A percentile compares a stretch with the other conserved stretches of the same genome.
These are phyloP conservation scores for Chrysolophus pictus DNA, from an alignment of 2,797 vertebrate species.

Conservation along the genomic window DNA sequence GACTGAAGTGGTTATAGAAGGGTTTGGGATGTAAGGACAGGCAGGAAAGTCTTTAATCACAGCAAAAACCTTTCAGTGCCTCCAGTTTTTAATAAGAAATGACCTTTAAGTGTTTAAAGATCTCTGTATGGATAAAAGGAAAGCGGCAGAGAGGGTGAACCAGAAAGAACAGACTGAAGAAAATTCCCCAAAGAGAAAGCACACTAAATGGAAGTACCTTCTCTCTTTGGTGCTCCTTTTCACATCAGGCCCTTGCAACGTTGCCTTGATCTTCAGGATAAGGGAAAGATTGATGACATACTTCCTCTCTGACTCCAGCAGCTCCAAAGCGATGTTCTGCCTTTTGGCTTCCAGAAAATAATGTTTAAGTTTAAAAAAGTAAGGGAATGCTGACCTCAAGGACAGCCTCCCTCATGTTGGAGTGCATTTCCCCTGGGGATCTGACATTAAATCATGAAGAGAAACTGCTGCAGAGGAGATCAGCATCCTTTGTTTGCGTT, in stretches of 20 bases:
- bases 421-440: background rate
- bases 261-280: conserved; percentile 95
- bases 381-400: background rate
- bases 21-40: background rate
- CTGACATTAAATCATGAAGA: background rate
- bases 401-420: background rate
- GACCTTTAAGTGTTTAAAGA: background rate
- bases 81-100: background rate
- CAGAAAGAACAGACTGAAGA: conserved; percentile 1
- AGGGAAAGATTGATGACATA: conserved; percentile 94
- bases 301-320: conserved; percentile 95
- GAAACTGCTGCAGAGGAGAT: background rate
- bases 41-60: background rate
- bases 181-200: conserved; percentile 12
- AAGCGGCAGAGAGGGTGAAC: background rate
- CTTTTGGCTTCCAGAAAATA: conserved; percentile 85
- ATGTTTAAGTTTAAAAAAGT: conserved; percentile 23
- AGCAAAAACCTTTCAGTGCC: background rate
- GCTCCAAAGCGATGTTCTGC: conserved; percentile 91
- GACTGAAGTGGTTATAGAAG: background rate
- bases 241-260: conserved; percentile 89
- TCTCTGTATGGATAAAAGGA: background rate
- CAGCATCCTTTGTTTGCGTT: background rate
- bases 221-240: conserved; percentile 89
- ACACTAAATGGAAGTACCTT: conserved; percentile 81